Conservation (phyloP, 2,797 vertebrate genomes). For the Pseudochromis fuscus region DNA sequence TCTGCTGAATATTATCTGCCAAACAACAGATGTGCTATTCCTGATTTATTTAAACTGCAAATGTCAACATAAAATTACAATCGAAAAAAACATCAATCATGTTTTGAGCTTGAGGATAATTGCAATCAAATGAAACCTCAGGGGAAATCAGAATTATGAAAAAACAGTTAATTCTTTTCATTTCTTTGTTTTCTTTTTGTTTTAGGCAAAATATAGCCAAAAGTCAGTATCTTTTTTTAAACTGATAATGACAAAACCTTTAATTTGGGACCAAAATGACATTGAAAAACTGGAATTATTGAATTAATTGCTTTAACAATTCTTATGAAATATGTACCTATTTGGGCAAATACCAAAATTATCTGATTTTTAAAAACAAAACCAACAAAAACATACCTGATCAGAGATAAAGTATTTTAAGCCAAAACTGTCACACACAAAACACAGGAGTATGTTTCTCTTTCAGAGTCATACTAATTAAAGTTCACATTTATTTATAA, state of each 20-base stretch:
- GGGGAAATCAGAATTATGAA: not conserved
- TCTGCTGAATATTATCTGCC: not conserved
- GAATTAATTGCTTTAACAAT: not conserved
- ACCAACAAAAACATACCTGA: not conserved
- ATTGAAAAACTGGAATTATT: not conserved
- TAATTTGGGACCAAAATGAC: not conserved
- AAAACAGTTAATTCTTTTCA: not conserved
- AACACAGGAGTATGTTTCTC: not conserved
- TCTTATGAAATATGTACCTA: not conserved
- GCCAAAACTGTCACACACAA: not conserved
- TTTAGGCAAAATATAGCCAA: not conserved
- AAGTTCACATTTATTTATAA: conserved; percentile 9
- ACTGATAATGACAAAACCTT: not conserved
- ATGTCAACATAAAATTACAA: not conserved
- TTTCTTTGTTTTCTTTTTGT: not conserved
- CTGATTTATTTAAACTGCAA: too few species aligned
- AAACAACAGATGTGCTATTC: conserved; percentile 5
- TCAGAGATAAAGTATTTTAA: not conserved
- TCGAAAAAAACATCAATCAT: not conserved
- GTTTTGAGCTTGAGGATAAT: not conserved
- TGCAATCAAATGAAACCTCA: not conserved
- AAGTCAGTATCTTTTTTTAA: not conserved
- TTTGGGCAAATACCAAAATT: not conserved
- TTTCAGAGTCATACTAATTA: not conserved
- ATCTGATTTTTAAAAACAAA: not conserved